phyloP scores from a whole-genome alignment of 53 echinoderm and acorn worm genomes.

The Apostichopus leukothele region DNA sequence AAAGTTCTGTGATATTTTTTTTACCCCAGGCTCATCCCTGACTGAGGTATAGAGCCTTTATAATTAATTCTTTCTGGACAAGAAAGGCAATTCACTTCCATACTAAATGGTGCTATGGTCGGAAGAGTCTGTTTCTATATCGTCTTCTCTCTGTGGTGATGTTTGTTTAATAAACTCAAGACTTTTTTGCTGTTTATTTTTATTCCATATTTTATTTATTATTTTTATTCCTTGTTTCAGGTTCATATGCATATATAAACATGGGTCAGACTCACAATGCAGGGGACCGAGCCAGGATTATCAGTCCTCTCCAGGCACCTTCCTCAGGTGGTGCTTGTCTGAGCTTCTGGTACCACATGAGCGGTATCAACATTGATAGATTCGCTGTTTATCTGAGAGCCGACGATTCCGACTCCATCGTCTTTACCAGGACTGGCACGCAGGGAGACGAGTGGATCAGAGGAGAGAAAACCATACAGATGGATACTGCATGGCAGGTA shows the following conservation, averaged over 20 bases:
- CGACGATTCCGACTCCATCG: constrained; percentile 27
- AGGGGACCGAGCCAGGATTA: constrained; percentile 61
- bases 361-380: constrained; percentile 68
- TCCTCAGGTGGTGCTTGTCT: constrained; percentile 51
- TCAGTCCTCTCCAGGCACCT: constrained; percentile 58
- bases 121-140: no score
- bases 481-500: constrained; percentile 21
- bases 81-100: no score
- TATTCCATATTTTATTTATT: not conserved
- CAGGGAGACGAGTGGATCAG: constrained; percentile 78
- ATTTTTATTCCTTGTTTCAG: constrained; percentile 10
- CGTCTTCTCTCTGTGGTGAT: no score
- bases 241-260: constrained; percentile 61
- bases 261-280: constrained; percentile 39
- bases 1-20: no score
- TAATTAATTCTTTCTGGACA: no score
- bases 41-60: no score
- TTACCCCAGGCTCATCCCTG: no score
- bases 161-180: no score
- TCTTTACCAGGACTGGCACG: constrained; percentile 65
- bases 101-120: no score
- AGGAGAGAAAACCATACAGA: constrained; percentile 33
- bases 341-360: constrained; percentile 83
- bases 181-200: no score
- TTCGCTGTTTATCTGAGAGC: constrained; percentile 64